Conservation (phyloP, 2,888 invertebrate genomes). For the Notocelia uddmanniana region DNA sequence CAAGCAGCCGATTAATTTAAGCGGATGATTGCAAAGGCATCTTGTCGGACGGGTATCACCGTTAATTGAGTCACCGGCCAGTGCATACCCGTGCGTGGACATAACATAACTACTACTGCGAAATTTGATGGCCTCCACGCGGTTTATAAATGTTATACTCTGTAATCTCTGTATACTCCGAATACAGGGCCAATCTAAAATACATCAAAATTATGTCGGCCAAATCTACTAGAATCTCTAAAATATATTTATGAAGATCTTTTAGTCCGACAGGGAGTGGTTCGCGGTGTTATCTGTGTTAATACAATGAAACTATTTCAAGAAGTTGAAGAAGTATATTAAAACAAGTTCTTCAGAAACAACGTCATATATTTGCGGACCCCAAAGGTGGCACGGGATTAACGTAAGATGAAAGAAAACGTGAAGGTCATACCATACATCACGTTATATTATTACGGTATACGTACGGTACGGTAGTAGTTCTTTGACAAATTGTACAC, state of each 20-base stretch:
- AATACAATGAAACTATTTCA: too few species aligned
- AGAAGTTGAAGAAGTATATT: too few species aligned
- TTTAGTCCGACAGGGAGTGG: too few species aligned
- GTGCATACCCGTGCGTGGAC: neutral
- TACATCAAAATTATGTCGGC: too few species aligned
- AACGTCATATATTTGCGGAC: too few species aligned
- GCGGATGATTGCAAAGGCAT: conserved; percentile 27
- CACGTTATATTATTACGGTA: neutral
- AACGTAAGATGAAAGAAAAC: too few species aligned
- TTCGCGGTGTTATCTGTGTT: too few species aligned
- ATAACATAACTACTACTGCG: neutral
- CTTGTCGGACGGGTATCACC: conserved; percentile 23
- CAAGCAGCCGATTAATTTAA: conserved; percentile 11
- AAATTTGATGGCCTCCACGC: neutral
- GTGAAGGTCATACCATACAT: neutral
- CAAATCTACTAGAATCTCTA: too few species aligned
- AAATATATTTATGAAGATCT: too few species aligned
- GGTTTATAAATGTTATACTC: neutral
- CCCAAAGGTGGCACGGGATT: too few species aligned
- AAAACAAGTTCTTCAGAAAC: too few species aligned
- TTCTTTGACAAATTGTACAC: neutral
- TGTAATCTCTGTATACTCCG: neutral
- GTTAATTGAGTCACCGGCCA: conserved; percentile 22
- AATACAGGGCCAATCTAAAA: too few species aligned
- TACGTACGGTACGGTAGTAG: neutral